These are phyloP conservation scores for Falco concolor DNA, from an alignment of 2,797 vertebrate species.

Conservation along the genomic window DNA sequence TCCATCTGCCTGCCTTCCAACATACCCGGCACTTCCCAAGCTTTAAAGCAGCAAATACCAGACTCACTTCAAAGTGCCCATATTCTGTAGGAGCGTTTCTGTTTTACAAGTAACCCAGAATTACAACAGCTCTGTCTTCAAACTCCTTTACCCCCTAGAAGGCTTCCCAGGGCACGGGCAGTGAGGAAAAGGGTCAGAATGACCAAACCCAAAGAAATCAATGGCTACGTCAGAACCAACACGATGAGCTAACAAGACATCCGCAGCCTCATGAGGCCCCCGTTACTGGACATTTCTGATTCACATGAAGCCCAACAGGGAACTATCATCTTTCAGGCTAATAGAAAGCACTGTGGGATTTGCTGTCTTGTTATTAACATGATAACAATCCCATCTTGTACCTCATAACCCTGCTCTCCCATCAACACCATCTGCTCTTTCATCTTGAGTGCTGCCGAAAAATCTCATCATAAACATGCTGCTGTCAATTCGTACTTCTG, in stretches of 20 bases:
- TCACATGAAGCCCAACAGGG: not conserved
- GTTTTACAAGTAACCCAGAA: not conserved
- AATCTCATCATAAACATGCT: not conserved
- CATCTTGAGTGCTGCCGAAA: constrained; percentile 6
- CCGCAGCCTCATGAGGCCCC: not conserved
- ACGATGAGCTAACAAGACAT: not conserved
- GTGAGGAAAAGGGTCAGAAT: not conserved
- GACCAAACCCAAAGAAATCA: not conserved
- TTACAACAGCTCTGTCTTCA: not conserved
- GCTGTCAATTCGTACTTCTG: not conserved
- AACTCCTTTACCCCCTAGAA: not conserved
- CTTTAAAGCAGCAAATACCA: not conserved
- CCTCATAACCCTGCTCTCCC: constrained; percentile 3
- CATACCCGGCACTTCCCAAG: not conserved
- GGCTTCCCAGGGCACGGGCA: not conserved
- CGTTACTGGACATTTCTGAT: not conserved
- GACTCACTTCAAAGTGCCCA: not conserved
- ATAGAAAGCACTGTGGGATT: not conserved
- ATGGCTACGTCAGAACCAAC: not conserved
- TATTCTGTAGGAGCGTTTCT: not conserved
- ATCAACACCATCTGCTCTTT: constrained; percentile 61
- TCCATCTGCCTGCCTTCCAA: not conserved
- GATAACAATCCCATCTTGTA: constrained; percentile 26
- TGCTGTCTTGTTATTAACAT: constrained; percentile 38
- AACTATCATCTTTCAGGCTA: not conserved